Evolutionary conservation across 2,797 vertebrate species (phyloP).

Genomic region (Enteromius argenteus): DNA sequence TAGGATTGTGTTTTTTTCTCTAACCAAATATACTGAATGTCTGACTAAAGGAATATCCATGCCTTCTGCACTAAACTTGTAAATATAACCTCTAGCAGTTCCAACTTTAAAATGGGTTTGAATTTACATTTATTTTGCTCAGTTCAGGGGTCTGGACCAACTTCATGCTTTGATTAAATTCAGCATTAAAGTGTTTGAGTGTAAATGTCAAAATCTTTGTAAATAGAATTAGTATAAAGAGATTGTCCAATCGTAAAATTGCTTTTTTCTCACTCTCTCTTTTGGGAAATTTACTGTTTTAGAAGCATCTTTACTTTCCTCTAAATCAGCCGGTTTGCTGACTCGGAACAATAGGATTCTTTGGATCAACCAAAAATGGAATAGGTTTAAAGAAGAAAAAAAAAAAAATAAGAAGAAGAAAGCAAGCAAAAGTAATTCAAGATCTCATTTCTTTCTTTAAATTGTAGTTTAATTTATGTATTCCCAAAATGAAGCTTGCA

Average conservation of each 20-base stretch:
- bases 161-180: conserved; percentile 27
- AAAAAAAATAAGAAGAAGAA: background rate
- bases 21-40: background rate
- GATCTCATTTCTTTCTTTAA: background rate
- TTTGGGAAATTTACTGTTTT: conserved; percentile 10
- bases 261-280: background rate
- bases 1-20: background rate
- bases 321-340: conserved; percentile 28
- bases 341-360: background rate
- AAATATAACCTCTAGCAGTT: background rate
- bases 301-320: conserved; percentile 3
- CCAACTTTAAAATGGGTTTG: background rate
- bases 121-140: background rate
- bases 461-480: conserved; percentile 5
- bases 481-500: background rate
- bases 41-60: background rate
- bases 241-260: background rate
- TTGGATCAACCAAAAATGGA: conserved; percentile 23
- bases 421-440: conserved; percentile 9
- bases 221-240: conserved; percentile 8
- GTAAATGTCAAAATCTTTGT: conserved; percentile 6
- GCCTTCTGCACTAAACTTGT: background rate
- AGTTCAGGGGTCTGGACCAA: background rate
- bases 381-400: background rate
- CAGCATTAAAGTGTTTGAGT: conserved; percentile 17